Evolutionary conservation across 2,113 vertebrate species (phyloP).

Genomic region (Neolamprologus brichardi): DNA sequence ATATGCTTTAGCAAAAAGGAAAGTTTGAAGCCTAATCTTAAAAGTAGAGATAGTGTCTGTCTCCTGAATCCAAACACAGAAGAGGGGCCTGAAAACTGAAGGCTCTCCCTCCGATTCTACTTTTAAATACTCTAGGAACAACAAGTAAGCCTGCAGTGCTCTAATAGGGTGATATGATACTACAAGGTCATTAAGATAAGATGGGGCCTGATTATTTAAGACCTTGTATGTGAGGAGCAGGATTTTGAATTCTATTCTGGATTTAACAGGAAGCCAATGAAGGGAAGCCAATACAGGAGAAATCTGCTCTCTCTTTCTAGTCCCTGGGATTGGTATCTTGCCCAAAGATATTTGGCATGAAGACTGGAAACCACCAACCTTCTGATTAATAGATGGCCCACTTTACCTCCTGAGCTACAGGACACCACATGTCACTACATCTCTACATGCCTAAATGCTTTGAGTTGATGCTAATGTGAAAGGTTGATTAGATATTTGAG

Average conservation of each 20-base stretch:
- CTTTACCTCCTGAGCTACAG: background rate
- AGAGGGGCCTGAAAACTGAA: background rate
- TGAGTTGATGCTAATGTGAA: background rate
- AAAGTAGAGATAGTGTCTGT: background rate
- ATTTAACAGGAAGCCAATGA: background rate
- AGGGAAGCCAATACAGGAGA: background rate
- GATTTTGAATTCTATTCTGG: background rate
- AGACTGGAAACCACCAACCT: background rate
- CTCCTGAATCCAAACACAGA: background rate
- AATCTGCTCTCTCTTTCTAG: background rate
- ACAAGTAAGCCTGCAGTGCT: background rate
- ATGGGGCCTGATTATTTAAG: background rate
- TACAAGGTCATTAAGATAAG: background rate
- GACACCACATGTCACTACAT: background rate
- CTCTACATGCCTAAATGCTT: background rate
- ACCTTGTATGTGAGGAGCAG: background rate
- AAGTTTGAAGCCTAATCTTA: background rate
- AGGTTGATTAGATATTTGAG: background rate
- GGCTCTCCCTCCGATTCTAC: background rate
- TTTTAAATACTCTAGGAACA: background rate
- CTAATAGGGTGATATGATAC: background rate
- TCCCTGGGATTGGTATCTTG: background rate
- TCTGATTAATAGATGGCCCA: background rate
- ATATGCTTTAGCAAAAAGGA: no score
- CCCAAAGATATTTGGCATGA: background rate